phyloP scores from a whole-genome alignment of 1,140 invertebrate genomes.

The Leucophenga varia region DNA sequence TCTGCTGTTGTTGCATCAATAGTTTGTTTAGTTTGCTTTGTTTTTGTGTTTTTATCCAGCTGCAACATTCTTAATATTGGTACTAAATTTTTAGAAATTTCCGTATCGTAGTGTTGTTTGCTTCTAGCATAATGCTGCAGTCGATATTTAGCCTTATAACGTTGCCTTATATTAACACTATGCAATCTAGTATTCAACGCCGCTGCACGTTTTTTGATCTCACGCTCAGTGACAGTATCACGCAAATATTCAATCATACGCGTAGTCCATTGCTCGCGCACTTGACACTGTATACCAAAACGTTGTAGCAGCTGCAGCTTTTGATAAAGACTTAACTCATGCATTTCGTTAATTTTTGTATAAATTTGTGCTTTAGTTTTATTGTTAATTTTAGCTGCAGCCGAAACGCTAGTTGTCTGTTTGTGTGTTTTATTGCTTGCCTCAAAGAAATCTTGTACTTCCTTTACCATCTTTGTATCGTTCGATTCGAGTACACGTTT shows the following conservation, averaged over 20 bases:
- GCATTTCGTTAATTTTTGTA: conserved; percentile 42
- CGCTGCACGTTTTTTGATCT: not conserved
- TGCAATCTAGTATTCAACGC: conserved; percentile 21
- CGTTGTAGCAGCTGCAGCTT: conserved; percentile 45
- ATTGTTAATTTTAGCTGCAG: no score
- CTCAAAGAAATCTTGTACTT: conserved; percentile 11
- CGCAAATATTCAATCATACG: conserved; percentile 19
- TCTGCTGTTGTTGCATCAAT: not conserved
- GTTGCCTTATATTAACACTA: conserved; percentile 24
- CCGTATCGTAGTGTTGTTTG: conserved; percentile 19
- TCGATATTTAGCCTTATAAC: conserved; percentile 44
- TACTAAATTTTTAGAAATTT: conserved; percentile 29
- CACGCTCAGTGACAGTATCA: conserved; percentile 6
- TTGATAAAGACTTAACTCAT: conserved; percentile 42
- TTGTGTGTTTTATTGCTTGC: no score
- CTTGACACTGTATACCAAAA: conserved; percentile 31
- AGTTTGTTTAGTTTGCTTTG: conserved; percentile 11
- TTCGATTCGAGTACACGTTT: conserved; percentile 32
- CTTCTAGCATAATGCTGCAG: conserved; percentile 23
- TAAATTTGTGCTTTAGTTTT: conserved; percentile 25
- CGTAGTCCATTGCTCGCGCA: conserved; percentile 14
- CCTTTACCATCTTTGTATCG: conserved; percentile 31
- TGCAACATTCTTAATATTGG: conserved; percentile 34
- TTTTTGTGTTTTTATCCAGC: conserved; percentile 28
- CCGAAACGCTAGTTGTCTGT: no score